Evolutionary conservation across 1,140 invertebrate genomes (phyloP).

Genomic region (Patella vulgata): DNA sequence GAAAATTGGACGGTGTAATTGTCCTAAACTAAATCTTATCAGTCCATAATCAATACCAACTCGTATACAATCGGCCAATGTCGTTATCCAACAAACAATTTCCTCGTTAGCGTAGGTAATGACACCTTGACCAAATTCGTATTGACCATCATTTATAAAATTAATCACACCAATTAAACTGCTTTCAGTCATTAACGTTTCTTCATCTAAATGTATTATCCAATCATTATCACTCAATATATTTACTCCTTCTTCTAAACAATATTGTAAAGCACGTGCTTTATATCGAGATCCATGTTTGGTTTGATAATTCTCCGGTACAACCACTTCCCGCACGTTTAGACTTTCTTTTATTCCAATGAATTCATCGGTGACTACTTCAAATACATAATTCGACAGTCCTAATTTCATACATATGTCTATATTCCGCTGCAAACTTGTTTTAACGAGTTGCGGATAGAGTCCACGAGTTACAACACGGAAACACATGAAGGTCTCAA

Average conservation of each 20-base stretch:
- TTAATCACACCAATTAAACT: slow-evolving; percentile 90
- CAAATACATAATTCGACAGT: slow-evolving; percentile 95
- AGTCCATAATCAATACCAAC: slow-evolving; percentile 94
- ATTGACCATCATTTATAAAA: slow-evolving; percentile 97
- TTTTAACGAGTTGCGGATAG: slow-evolving; percentile 88
- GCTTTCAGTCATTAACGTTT: slow-evolving; percentile 93
- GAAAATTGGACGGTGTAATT: slow-evolving; percentile 94
- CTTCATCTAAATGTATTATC: too few species aligned
- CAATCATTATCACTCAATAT: too few species aligned
- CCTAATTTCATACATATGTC: slow-evolving; percentile 89
- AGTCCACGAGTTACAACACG: slow-evolving; percentile 94
- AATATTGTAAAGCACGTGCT: slow-evolving; percentile 93
- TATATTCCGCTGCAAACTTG: slow-evolving; percentile 89
- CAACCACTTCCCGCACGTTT: slow-evolving; percentile 83
- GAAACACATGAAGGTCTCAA: slow-evolving; percentile 96
- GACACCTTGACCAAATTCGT: too few species aligned
- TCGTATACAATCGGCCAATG: slow-evolving; percentile 93
- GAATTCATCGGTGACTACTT: slow-evolving; percentile 95
- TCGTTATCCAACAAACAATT: too few species aligned
- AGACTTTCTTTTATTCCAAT: slow-evolving; percentile 78
- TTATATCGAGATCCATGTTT: slow-evolving; percentile 94
- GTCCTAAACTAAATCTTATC: slow-evolving; percentile 88
- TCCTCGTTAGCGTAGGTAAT: too few species aligned
- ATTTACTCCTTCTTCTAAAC: too few species aligned
- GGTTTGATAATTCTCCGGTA: slow-evolving; percentile 86